Evolutionary conservation across 2,888 invertebrate genomes (phyloP).

Genomic region (Coleophora flavipennella): DNA sequence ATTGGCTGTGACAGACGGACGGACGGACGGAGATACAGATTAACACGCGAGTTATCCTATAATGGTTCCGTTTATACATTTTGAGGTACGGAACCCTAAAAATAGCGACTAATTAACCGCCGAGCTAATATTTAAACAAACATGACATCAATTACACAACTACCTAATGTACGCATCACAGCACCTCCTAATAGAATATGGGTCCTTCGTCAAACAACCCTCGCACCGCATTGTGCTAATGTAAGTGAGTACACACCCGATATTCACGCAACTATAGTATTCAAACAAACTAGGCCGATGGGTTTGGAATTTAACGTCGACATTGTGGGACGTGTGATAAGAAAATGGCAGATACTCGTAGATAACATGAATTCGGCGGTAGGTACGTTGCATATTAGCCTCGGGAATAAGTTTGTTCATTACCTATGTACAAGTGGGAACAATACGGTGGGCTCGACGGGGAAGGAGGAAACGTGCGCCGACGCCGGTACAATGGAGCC

Average conservation of each 20-base stretch:
- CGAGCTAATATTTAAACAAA: constrained; percentile 15
- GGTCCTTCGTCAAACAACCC: constrained; percentile 54
- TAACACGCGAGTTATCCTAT: too few relatives aligned
- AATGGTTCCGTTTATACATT: too few relatives aligned
- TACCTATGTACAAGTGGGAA: constrained; percentile 59
- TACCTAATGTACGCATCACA: constrained; percentile 6
- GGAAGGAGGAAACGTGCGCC: constrained; percentile 70
- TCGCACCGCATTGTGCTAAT: constrained; percentile 44
- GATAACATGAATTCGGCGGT: constrained; percentile 63
- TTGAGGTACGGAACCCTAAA: too few relatives aligned
- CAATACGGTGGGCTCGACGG: constrained; percentile 66
- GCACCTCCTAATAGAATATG: constrained; percentile 44
- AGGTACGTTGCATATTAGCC: constrained; percentile 53
- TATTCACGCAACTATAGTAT: constrained; percentile 51
- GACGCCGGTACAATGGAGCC: constrained; percentile 64
- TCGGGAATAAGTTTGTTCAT: constrained; percentile 70
- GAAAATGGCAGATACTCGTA: constrained; percentile 45
- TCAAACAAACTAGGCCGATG: constrained; percentile 62
- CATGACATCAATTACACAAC: constrained; percentile 30
- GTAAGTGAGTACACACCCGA: constrained; percentile 47
- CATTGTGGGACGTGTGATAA: constrained; percentile 32
- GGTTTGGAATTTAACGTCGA: constrained; percentile 42
- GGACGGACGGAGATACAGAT: too few relatives aligned
- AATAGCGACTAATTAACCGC: too few relatives aligned
- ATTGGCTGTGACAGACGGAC: too few relatives aligned